Percentiles rank a stretch among this genome's conserved stretches.
These are phyloP conservation scores for Andricus curvator DNA, from an alignment of 2,888 invertebrate species.

Conservation along the genomic window DNA sequence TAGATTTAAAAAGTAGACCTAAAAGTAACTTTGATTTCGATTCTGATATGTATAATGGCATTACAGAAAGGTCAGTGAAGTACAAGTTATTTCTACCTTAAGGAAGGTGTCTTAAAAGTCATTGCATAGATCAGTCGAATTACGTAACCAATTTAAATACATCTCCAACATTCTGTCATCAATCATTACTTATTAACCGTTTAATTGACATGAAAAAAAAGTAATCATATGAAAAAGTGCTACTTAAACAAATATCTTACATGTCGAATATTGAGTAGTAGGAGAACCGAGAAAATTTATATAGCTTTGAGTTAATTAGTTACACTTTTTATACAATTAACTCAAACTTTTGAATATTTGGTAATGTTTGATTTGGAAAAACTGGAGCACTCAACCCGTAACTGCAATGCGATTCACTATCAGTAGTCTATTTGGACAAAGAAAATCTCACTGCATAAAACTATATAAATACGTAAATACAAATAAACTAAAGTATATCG, in stretches of 20 bases:
- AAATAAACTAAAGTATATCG: slow-evolving; percentile 27
- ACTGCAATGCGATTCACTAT: neutral
- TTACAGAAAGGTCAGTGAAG: slow-evolving; percentile 36
- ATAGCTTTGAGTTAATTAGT: no score
- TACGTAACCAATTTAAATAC: slow-evolving; percentile 5
- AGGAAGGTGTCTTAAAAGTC: slow-evolving; percentile 31
- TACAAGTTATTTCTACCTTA: slow-evolving; percentile 24
- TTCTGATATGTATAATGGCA: slow-evolving; percentile 12
- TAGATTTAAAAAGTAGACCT: no score
- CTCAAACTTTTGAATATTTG: no score
- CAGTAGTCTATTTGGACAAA: neutral
- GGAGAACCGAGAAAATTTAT: no score
- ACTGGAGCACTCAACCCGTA: neutral
- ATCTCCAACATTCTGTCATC: neutral
- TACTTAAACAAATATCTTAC: no score
- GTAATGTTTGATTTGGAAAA: neutral
- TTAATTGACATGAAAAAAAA: neutral
- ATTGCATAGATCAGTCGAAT: slow-evolving; percentile 16
- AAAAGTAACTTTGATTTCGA: neutral
- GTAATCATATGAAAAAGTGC: neutral
- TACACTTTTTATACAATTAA: no score
- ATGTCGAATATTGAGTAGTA: no score
- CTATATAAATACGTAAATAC: slow-evolving; percentile 2
- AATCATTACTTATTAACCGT: neutral
- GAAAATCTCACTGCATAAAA: slow-evolving; percentile 6